phyloP scores from a whole-genome alignment of 1,140 invertebrate species.

The Ericerus pela region DNA sequence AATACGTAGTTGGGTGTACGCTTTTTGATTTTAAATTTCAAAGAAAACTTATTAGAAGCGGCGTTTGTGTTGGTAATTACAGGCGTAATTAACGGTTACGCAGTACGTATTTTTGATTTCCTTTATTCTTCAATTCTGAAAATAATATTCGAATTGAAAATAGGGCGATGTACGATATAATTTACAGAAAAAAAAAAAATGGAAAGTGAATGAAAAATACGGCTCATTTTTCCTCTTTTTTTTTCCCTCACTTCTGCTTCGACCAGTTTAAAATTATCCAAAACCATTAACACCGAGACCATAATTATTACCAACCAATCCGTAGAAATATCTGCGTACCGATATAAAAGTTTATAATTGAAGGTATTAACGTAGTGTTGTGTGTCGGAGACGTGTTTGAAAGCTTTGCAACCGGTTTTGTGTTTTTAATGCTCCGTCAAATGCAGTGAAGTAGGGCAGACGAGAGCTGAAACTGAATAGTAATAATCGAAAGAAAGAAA shows the following conservation, averaged over 20 bases:
- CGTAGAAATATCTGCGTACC: neutral
- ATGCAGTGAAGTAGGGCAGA: conserved; percentile 3
- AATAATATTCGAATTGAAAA: neutral
- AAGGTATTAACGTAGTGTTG: conserved; percentile 9
- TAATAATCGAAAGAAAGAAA: too few relatives aligned
- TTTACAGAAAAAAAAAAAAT: neutral
- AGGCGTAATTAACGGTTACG: too few relatives aligned
- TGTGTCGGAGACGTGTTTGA: conserved; percentile 4
- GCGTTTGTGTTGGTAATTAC: conserved; percentile 1
- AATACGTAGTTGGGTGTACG: too few relatives aligned
- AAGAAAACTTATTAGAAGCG: too few relatives aligned
- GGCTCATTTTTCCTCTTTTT: too few relatives aligned
- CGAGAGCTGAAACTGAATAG: neutral
- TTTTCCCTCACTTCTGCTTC: neutral
- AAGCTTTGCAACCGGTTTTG: conserved; percentile 10
- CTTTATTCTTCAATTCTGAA: neutral
- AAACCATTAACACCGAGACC: conserved; percentile 11
- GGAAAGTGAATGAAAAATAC: too few relatives aligned
- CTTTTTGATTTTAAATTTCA: too few relatives aligned
- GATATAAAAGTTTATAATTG: conserved; percentile 9
- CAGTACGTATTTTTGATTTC: neutral
- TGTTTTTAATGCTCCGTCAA: neutral
- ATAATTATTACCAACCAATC: neutral
- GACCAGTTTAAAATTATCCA: conserved; percentile 8
- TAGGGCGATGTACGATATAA: neutral